Base-by-base conservation (phyloP, 2,113 vertebrate species). In the Cyprinus carpio region DNA sequence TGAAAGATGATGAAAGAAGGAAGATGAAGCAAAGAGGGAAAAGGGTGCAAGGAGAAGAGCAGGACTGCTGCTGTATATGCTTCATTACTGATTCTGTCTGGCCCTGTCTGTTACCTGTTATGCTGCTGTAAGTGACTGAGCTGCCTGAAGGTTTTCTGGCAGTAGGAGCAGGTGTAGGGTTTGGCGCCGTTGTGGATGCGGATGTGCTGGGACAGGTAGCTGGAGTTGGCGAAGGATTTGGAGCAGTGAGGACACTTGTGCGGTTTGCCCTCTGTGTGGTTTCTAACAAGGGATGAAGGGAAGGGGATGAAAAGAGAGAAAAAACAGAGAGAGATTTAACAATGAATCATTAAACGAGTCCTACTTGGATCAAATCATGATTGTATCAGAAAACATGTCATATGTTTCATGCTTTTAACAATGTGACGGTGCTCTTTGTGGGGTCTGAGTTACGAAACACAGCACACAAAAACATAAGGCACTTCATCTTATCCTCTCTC, bases 171-270 rank as follows among this genome's bases (percentile, higher is more conserved):
- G 93, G 96, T 95, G 95, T 99, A 99, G 93, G 98, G 98, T 95
- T 99, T 99, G 92, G 98, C 98, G 92, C 98, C 97, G 27, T 95
- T 98, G 94, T 99, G 98, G 94, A 99, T 98, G 86, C 98, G 97
- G 93, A 99, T 95, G 94, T 99, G 98, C 96, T 99, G 98, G 92
- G 98, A 96, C 97, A 99, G 96, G 95, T 99, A 99, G 96, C 97
- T 98, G 94, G 95, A 97, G 96, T 99, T 99, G 95, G 98, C 96
- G 92, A 99, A 99, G 90, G 97, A 98, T 96, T 99, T 99, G 95
- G 98, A 98, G 95, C 98, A 99, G 93, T 99, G 98, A 87, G 97
- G 98, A 91, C 98, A 99, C 96, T 99, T 99, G 96, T 99, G 97
- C 90, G 98, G 98, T 96, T 99, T 99, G 96, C 95, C 94, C 96